These are phyloP conservation scores for Corapipo altera DNA, from an alignment of 2,113 vertebrate species.

Conservation along the genomic window DNA sequence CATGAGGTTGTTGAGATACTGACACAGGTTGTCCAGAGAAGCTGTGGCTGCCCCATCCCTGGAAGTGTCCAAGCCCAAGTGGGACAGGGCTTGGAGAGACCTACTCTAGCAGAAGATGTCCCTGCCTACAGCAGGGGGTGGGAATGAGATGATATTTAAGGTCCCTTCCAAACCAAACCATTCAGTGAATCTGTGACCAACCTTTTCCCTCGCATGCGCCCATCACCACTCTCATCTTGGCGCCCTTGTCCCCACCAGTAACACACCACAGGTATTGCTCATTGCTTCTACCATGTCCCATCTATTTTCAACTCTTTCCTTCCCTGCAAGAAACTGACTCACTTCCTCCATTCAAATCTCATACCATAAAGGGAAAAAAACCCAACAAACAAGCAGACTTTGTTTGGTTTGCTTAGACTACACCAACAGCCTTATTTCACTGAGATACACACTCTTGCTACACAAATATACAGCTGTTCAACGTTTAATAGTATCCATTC, in stretches of 20 bases:
- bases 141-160: background rate
- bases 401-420: background rate
- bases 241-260: background rate
- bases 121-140: background rate
- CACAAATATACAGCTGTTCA: background rate
- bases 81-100: background rate
- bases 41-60: background rate
- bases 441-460: background rate
- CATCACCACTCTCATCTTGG: background rate
- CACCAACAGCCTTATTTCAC: background rate
- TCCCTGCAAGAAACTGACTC: slow-evolving; percentile 50
- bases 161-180: background rate
- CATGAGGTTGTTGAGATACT: background rate
- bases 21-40: background rate
- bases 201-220: accelerated
- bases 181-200: background rate
- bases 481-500: background rate
- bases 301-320: slow-evolving; percentile 40
- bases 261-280: background rate
- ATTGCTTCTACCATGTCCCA: background rate
- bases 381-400: background rate
- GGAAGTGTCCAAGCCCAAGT: accelerated
- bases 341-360: slow-evolving; percentile 42
- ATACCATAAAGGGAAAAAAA: background rate
- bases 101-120: too few species aligned